phyloP scores from a whole-genome alignment of 2,888 invertebrate genomes.

The Lathronympha strigana region DNA sequence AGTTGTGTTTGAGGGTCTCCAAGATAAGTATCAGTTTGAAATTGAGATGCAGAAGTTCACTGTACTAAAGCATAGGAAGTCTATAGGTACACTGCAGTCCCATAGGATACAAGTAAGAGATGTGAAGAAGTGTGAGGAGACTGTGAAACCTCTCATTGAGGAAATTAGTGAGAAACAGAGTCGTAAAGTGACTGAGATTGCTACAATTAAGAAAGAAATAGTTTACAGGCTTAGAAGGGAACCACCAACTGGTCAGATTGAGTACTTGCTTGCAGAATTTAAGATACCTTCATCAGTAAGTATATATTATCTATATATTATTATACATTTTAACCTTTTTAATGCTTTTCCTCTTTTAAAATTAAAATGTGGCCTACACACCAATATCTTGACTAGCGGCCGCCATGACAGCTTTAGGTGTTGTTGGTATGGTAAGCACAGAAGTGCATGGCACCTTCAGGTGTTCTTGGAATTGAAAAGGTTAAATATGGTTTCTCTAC shows the following conservation, averaged over 20 bases:
- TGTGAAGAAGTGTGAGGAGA: constrained; percentile 74
- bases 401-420: no score
- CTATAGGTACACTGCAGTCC: constrained; percentile 88
- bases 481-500: no score
- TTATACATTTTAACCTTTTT: no score
- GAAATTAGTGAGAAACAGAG: constrained; percentile 74
- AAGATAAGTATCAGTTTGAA: constrained; percentile 90
- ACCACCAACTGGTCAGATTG: constrained; percentile 80
- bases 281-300: constrained; percentile 84
- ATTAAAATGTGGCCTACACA: no score
- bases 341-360: no score
- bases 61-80: constrained; percentile 89
- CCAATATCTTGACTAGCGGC: no score
- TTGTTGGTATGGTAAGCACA: no score
- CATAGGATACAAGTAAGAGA: constrained; percentile 90
- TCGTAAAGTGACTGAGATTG: constrained; percentile 45
- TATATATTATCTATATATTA: constrained; percentile 40
- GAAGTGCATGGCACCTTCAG: no score
- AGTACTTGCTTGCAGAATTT: constrained; percentile 85
- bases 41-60: constrained; percentile 87
- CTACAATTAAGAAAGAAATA: constrained; percentile 69
- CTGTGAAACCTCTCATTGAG: constrained; percentile 82
- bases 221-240: constrained; percentile 85
- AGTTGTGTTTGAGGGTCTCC: constrained; percentile 89
- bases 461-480: no score